Evolutionary conservation across 1,140 invertebrate genomes (phyloP).

Genomic region (Ridgeia piscesae): DNA sequence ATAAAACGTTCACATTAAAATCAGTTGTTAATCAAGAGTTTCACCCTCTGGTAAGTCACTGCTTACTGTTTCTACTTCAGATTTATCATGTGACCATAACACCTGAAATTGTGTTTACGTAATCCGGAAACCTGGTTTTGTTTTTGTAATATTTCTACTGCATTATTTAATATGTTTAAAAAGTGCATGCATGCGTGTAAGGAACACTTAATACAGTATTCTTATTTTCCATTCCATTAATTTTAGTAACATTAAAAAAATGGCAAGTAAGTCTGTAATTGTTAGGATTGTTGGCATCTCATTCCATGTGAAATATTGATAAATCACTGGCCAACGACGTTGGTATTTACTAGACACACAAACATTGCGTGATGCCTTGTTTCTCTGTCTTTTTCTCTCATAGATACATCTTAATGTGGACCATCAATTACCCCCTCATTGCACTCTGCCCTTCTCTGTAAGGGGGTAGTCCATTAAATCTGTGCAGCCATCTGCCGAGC

Average conservation of each 20-base stretch:
- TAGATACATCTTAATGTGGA: not conserved
- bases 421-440: not conserved
- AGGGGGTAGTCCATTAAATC: not conserved
- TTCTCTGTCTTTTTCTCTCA: not conserved
- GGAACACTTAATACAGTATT: no score
- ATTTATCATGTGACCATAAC: no score
- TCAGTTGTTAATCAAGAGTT: no score
- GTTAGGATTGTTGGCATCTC: not conserved
- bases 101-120: no score
- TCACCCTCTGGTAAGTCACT: no score
- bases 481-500: not conserved
- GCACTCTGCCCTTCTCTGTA: not conserved
- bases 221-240: no score
- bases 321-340: not conserved
- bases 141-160: no score
- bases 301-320: not conserved
- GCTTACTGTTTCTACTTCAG: no score
- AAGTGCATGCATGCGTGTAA: no score
- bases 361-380: not conserved
- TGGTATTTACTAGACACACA: not conserved
- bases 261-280: not conserved
- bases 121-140: no score
- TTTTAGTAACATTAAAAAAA: not conserved
- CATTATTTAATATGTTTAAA: no score
- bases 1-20: no score